Percentiles rank a stretch among this genome's conserved stretches.
These are phyloP conservation scores for Drosophila buzzatii DNA, from an alignment of 2,888 invertebrate species.

Conservation along the genomic window DNA sequence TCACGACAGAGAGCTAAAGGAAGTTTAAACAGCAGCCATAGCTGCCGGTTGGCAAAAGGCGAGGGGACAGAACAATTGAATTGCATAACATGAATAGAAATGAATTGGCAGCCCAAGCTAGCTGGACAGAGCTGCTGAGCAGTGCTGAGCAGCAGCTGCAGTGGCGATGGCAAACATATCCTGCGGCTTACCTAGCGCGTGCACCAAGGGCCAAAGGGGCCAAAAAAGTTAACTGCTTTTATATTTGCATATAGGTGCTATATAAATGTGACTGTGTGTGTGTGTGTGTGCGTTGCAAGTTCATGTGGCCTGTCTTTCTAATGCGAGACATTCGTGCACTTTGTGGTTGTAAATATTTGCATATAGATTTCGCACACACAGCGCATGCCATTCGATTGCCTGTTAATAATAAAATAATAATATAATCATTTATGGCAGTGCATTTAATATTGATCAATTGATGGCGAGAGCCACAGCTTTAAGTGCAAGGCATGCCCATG, in stretches of 20 bases:
- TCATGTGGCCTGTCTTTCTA: constrained; percentile 60
- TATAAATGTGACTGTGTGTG: constrained; percentile 5
- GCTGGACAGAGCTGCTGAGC: constrained; percentile 4
- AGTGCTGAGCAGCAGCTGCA: constrained; percentile 13
- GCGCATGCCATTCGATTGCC: constrained; percentile 20
- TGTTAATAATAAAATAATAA: constrained; percentile 33
- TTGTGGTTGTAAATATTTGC: constrained; percentile 45
- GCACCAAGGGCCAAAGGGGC: constrained; percentile 16
- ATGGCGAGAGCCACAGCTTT: constrained; percentile 19
- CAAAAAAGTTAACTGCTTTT: constrained; percentile 53
- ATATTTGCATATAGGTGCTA: constrained; percentile 50
- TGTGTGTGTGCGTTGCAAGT: constrained; percentile 33
- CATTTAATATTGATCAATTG: constrained; percentile 28
- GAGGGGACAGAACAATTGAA: constrained; percentile 70
- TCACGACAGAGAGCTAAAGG: constrained; percentile 28
- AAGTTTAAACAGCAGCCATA: constrained; percentile 26
- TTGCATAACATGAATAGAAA: constrained; percentile 83
- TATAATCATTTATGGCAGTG: constrained; percentile 22
- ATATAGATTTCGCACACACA: constrained; percentile 28
- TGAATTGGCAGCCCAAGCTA: constrained; percentile 69
- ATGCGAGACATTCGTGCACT: constrained; percentile 69
- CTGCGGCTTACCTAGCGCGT: constrained; percentile 61
- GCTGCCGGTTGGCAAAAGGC: constrained; percentile 1
- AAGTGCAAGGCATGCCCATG: constrained; percentile 19
- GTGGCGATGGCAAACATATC: constrained; percentile 60